These are phyloP conservation scores for Drosophila sulfurigaster DNA, from an alignment of 1,140 invertebrate genomes.

Conservation along the genomic window DNA sequence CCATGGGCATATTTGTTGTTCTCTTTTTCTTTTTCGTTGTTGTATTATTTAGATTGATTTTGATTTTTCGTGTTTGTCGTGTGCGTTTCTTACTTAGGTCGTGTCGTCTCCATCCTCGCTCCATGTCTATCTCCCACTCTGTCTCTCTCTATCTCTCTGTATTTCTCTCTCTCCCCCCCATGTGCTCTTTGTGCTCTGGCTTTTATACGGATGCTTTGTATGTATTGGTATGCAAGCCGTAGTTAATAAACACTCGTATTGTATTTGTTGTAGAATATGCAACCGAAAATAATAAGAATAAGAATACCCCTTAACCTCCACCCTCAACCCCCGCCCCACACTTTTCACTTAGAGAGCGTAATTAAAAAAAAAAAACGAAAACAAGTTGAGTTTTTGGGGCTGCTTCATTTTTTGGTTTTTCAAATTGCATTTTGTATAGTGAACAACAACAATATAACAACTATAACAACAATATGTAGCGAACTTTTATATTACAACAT, in stretches of 20 bases:
- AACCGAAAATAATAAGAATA: slow-evolving; percentile 11
- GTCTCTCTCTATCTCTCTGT: slow-evolving; percentile 26
- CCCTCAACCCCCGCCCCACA: not conserved
- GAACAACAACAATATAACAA: slow-evolving; percentile 15
- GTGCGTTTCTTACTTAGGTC: slow-evolving; percentile 11
- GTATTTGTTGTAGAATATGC: slow-evolving; percentile 47
- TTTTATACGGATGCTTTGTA: slow-evolving; percentile 36
- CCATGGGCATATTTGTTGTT: slow-evolving; percentile 36
- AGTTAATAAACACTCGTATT: slow-evolving; percentile 35
- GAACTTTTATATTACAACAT: slow-evolving; percentile 22
- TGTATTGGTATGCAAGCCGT: slow-evolving; percentile 45
- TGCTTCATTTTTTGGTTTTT: slow-evolving; percentile 67
- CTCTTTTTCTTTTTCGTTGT: not conserved
- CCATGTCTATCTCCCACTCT: not conserved
- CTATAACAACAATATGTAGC: slow-evolving; percentile 44
- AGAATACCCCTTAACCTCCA: not conserved
- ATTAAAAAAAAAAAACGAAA: slow-evolving; percentile 29
- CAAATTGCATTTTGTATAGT: slow-evolving; percentile 77
- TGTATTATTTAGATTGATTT: not conserved
- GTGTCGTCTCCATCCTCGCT: not conserved
- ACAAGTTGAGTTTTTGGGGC: slow-evolving; percentile 40
- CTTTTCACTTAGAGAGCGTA: slow-evolving; percentile 51
- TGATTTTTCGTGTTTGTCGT: slow-evolving; percentile 1
- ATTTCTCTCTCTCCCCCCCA: not conserved
- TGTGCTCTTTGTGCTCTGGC: slow-evolving; percentile 17